phyloP scores from a whole-genome alignment of 2,888 invertebrate genomes.

The Dendrolimus pini region DNA sequence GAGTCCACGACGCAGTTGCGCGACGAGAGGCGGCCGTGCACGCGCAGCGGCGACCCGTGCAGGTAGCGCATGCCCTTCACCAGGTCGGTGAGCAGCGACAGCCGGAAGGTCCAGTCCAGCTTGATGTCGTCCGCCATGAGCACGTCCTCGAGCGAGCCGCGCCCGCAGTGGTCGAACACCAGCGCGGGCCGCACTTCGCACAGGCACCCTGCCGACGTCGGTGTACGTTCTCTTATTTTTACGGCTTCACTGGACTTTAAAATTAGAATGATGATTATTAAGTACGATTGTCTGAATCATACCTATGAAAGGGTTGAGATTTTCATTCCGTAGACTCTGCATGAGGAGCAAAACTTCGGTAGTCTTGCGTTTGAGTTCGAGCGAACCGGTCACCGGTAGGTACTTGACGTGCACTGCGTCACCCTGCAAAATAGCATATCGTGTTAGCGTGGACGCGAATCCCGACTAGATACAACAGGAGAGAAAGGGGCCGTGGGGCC shows the following conservation, averaged over 20 bases:
- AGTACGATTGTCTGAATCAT: constrained; percentile 7
- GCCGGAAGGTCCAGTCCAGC: constrained; percentile 96
- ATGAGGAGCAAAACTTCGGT: constrained; percentile 86
- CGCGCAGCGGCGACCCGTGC: constrained; percentile 87
- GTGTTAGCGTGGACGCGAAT: background rate
- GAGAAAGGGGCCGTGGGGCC: background rate
- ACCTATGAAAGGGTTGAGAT: constrained; percentile 91
- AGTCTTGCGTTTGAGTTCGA: constrained; percentile 88
- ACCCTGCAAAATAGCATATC: constrained; percentile 76
- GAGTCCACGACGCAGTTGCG: constrained; percentile 96
- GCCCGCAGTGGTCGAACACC: constrained; percentile 91
- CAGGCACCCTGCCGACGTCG: constrained; percentile 77
- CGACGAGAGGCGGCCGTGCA: constrained; percentile 92
- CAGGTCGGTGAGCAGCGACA: constrained; percentile 94
- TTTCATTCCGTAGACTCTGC: constrained; percentile 93
- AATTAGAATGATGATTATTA: no score
- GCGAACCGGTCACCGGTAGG: constrained; percentile 75
- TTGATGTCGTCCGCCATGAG: constrained; percentile 93
- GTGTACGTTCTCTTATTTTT: background rate
- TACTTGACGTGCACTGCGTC: constrained; percentile 93
- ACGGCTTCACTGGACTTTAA: background rate
- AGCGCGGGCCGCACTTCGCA: constrained; percentile 88
- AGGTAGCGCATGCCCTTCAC: constrained; percentile 95
- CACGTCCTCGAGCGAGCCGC: constrained; percentile 93
- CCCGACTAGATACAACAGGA: no score